A percentile compares a stretch with the other conserved stretches of the same genome.
phyloP scores from a whole-genome alignment of 2,113 vertebrate genomes.

The Butorides virescens region DNA sequence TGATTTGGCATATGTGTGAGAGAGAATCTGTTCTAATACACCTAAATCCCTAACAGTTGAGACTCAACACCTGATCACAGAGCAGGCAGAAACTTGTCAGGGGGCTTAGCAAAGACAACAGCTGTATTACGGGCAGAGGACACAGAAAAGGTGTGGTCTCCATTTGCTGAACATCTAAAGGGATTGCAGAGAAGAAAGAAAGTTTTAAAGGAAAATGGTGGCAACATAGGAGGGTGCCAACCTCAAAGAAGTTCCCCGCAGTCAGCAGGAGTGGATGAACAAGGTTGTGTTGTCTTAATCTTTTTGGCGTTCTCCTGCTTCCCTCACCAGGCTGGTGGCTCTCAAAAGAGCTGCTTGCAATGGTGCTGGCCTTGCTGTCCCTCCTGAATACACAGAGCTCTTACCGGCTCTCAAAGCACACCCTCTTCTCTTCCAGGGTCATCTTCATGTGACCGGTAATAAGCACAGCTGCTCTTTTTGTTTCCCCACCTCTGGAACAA shows the following conservation, averaged over 20 bases:
- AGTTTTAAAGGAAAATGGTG: neutral
- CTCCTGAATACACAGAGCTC: neutral
- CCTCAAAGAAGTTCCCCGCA: neutral
- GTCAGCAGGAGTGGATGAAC: neutral
- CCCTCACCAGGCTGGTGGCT: neutral
- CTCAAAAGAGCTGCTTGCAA: neutral
- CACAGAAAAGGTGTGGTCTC: neutral
- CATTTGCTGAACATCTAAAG: neutral
- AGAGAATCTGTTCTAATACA: neutral
- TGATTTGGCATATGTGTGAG: neutral
- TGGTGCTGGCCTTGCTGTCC: neutral
- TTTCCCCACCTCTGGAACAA: neutral
- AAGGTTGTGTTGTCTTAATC: neutral
- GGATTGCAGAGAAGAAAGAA: neutral
- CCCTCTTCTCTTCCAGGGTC: neutral
- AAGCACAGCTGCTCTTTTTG: neutral
- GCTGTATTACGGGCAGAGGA: neutral
- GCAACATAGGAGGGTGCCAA: neutral
- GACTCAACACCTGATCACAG: neutral
- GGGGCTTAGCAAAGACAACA: neutral
- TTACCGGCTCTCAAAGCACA: neutral
- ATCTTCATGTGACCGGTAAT: neutral
- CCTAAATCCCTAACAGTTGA: neutral
- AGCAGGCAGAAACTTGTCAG: neutral
- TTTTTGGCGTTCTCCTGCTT: neutral